A percentile compares a stretch with the other conserved stretches of the same genome.
These are phyloP conservation scores for Heliconius eleuchia DNA, from an alignment of 1,140 invertebrate species.

Conservation along the genomic window DNA sequence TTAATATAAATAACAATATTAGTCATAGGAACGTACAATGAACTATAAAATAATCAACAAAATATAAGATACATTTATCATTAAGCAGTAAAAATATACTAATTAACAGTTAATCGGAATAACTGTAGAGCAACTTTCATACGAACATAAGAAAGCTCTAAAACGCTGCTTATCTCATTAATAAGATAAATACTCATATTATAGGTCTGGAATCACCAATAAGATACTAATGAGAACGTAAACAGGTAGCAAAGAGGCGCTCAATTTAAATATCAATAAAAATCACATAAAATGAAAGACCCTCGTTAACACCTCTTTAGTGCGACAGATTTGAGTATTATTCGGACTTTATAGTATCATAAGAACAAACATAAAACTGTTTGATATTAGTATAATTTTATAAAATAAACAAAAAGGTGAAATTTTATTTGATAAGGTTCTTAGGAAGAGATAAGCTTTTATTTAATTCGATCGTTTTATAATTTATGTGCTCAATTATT, in stretches of 20 bases:
- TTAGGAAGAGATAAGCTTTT: background rate
- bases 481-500: background rate
- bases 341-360: slow-evolving; percentile 53
- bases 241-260: slow-evolving; percentile 49
- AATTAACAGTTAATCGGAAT: slow-evolving; percentile 42
- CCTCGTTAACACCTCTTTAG: slow-evolving; percentile 74
- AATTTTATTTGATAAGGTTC: background rate
- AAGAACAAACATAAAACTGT: slow-evolving; percentile 9
- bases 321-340: slow-evolving; percentile 67
- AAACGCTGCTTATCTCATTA: slow-evolving; percentile 42
- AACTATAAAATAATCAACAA: background rate
- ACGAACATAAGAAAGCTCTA: slow-evolving; percentile 29
- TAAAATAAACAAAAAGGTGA: background rate
- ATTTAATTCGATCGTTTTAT: background rate
- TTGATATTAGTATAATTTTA: background rate
- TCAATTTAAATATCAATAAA: slow-evolving; percentile 68
- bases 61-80: background rate
- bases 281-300: slow-evolving; percentile 67
- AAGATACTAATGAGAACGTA: slow-evolving; percentile 64
- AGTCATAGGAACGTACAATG: background rate
- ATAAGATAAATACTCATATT: slow-evolving; percentile 14
- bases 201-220: slow-evolving; percentile 37
- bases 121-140: slow-evolving; percentile 41
- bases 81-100: slow-evolving; percentile 24
- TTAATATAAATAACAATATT: background rate